phyloP scores from a whole-genome alignment of 1,140 invertebrate species.

The Drosophila repletoides region DNA sequence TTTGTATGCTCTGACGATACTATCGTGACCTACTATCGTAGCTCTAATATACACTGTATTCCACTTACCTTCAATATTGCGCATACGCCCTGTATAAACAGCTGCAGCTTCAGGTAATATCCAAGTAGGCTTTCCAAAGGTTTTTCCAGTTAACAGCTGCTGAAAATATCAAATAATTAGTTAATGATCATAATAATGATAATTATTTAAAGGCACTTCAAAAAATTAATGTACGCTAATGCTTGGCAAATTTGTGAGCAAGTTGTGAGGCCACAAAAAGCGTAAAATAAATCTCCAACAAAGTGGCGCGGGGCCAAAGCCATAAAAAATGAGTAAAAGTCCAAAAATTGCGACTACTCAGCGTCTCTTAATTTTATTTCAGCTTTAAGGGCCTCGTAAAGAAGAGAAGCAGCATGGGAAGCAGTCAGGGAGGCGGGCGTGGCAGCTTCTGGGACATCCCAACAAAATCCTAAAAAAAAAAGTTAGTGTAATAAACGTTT shows the following conservation, averaged over 20 bases:
- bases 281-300: conserved; percentile 44
- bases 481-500: conserved; percentile 55
- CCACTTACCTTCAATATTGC: background rate
- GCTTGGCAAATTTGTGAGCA: conserved; percentile 48
- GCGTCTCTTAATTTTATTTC: conserved; percentile 73
- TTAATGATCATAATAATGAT: conserved; percentile 47
- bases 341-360: conserved; percentile 73
- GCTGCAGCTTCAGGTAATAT: background rate
- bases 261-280: conserved; percentile 36
- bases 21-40: too few relatives aligned
- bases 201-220: conserved; percentile 53
- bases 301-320: conserved; percentile 47
- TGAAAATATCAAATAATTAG: conserved; percentile 36
- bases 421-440: too few relatives aligned
- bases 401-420: conserved; percentile 6
- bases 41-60: too few relatives aligned
- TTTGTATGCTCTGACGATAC: too few relatives aligned
- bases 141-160: background rate
- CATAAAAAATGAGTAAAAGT: conserved; percentile 55
- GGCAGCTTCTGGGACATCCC: conserved; percentile 13
- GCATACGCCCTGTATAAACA: conserved; percentile 6
- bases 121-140: too few relatives aligned
- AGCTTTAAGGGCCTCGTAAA: conserved; percentile 66
- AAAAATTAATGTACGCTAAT: conserved; percentile 64
- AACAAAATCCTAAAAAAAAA: conserved; percentile 25